Conservation (phyloP, 2,888 invertebrate species). For the Allolobophora icterica region DNA sequence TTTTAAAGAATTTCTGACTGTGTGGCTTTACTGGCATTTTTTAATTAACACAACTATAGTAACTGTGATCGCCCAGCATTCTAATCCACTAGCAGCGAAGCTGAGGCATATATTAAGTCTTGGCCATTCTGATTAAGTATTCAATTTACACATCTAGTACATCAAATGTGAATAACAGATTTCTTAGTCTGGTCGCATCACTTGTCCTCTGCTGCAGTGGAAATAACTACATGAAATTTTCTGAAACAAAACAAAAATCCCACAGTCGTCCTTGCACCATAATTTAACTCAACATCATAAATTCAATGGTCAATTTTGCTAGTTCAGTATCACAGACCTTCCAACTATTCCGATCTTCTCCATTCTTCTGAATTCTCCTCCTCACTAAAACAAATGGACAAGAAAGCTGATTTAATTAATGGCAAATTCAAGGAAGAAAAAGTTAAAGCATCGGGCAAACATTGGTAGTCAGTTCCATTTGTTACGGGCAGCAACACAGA, state of each 20-base stretch:
- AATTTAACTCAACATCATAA: background rate
- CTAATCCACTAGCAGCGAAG: background rate
- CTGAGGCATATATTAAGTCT: too few relatives aligned
- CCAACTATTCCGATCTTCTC: conserved; percentile 22
- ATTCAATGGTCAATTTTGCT: background rate
- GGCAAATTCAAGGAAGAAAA: too few relatives aligned
- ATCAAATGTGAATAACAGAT: too few relatives aligned
- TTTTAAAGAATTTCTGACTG: background rate
- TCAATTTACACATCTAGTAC: too few relatives aligned
- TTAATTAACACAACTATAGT: background rate
- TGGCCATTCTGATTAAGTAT: too few relatives aligned
- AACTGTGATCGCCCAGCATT: background rate
- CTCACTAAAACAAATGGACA: background rate
- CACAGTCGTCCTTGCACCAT: background rate
- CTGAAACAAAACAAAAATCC: too few relatives aligned
- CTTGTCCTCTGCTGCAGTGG: background rate
- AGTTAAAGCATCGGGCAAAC: too few relatives aligned
- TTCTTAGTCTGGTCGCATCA: too few relatives aligned
- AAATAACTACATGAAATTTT: too few relatives aligned
- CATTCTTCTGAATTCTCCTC: conserved; percentile 7
- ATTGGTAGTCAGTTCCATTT: too few relatives aligned
- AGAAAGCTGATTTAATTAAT: background rate
- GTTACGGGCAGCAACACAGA: too few relatives aligned
- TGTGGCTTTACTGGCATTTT: background rate
- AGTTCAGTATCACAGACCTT: background rate